phyloP scores from a whole-genome alignment of 2,797 vertebrate genomes.

The Mormyrops boulengeri region DNA sequence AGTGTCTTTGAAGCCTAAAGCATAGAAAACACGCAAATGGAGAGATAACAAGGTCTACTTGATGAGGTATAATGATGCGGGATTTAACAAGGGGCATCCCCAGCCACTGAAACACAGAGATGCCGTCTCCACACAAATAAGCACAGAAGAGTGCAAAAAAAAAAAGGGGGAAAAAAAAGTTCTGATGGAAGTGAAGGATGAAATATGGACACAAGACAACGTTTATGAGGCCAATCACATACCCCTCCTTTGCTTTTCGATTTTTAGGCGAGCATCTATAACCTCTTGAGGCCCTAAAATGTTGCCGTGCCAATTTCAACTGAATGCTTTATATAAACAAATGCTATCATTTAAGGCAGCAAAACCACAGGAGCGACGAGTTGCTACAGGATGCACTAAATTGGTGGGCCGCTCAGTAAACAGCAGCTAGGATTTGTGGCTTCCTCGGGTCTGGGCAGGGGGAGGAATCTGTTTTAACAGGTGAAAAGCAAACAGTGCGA shows the following conservation, averaged over 20 bases:
- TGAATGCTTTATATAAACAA: constrained; percentile 36
- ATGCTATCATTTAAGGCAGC: constrained; percentile 33
- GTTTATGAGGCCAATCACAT: not conserved
- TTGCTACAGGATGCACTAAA: constrained; percentile 52
- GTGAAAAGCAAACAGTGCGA: constrained; percentile 35
- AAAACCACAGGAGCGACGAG: constrained; percentile 55
- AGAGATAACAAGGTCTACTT: not conserved
- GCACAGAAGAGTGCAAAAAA: not conserved
- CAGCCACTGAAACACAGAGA: not conserved
- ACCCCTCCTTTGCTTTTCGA: not conserved
- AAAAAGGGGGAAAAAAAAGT: not conserved
- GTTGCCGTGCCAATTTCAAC: not conserved
- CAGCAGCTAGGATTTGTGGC: constrained; percentile 46
- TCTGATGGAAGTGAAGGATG: not conserved
- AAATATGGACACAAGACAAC: not conserved
- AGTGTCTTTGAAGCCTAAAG: not conserved
- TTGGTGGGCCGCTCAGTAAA: constrained; percentile 43
- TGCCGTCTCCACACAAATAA: not conserved
- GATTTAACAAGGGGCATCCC: not conserved
- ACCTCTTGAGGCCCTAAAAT: not conserved
- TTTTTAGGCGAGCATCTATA: not conserved
- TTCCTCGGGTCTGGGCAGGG: constrained; percentile 30
- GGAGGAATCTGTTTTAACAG: constrained; percentile 51
- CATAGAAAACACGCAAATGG: not conserved
- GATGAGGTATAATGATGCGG: not conserved